Base-by-base conservation (phyloP, 2,113 vertebrate species). In the Phoxinus phoxinus region DNA sequence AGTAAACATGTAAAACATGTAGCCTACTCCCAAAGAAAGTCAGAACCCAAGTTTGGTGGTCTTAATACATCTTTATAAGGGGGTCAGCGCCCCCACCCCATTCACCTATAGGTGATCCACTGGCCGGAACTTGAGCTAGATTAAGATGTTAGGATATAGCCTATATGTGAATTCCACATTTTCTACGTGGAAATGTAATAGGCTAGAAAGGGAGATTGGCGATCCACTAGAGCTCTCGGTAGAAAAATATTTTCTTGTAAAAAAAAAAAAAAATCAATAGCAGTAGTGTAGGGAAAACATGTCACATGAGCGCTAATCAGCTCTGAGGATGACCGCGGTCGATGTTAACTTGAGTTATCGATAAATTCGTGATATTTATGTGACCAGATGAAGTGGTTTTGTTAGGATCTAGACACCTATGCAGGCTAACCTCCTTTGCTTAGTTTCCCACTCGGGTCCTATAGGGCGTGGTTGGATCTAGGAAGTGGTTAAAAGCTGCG, bases 271-370 rank as follows among this genome's bases (percentile, higher is more conserved):
- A 82, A 51, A 83, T 86, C 82, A 44, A 88, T 83, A 82, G n/a
- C 75, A 63, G 56, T 83, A 79, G 78, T 84, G 73, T 83, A 75
- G 27, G 65, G 58, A 48, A 88, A 81, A 80, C 82, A 80, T 80
- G 46, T 74, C 67, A 83, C 75, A 81, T 87, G 53, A 41, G 69
- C 79, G 61, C 32, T 79, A 76, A 87, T 77, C 74, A 79, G 76
- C 46, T 79, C 71, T 27, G 72, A 69, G 46, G 79, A 71, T 80
- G 59, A 77, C 48, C 86, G 12, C 58, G 81, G 86, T 61, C n/a
- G 12, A 87, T 87, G 83, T 86, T 77, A 90, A 85, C 58, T 71
- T 71, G 35, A 83, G 67, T n/a, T 76, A 27, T 71, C 69, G 35
- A 69, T 53, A 69, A 8, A 82, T 32, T n/a, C 2, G 15, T 5